Evolutionary conservation across 2,888 invertebrate species (phyloP), one percentile per base, ranked within the genome.

Genomic region (Pyrrhosoma nymphula): DNA sequence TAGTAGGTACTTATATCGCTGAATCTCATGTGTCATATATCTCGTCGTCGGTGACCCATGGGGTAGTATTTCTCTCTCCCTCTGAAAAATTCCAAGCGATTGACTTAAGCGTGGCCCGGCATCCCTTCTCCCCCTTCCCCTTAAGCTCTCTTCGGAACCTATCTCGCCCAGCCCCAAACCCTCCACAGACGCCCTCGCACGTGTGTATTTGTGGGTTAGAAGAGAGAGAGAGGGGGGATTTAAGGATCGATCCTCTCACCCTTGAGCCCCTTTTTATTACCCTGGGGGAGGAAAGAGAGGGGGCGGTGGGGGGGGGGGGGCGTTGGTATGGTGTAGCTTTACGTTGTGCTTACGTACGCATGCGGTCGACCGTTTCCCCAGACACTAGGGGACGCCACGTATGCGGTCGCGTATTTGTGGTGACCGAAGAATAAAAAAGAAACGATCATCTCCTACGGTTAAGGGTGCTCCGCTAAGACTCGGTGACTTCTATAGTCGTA

Each of bases 281-380:
- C n/a, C n/a, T 69, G n/a, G 26, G 69, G 8, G 56, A 16, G 8
- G 16, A 16, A 16, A 16, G 16, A 16, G 56, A 16, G 16, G 16
- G 16, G 16, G 69, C 1, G 60, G 60, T 14, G 20, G 60, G 16
- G 60, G 20, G 60, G 60, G 60, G 12, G 1, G 20, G 1, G 20
- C 1, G 60, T 4, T 20, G 60, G 20, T 20, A 10, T 20, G 60
- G 16, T 20, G 10, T n/a, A 69, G 69, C n/a, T n/a, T 60, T 69
- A 69, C 69, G 69, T 69, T 20, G 69, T n/a, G 69, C 69, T n/a
- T 69, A 69, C 69, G 69, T 69, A 69, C 69, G 69, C 69, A 69
- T 69, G 69, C n/a, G 69, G 69, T 69, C 69, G 69, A n/a, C n/a
- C n/a, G 69, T n/a, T 26, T 69, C n/a, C 60, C 69, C 12, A 69